Percentiles rank a stretch among this genome's conserved stretches.
These are phyloP conservation scores for Chaetops frenatus DNA, from an alignment of 2,113 vertebrate species.

Conservation along the genomic window DNA sequence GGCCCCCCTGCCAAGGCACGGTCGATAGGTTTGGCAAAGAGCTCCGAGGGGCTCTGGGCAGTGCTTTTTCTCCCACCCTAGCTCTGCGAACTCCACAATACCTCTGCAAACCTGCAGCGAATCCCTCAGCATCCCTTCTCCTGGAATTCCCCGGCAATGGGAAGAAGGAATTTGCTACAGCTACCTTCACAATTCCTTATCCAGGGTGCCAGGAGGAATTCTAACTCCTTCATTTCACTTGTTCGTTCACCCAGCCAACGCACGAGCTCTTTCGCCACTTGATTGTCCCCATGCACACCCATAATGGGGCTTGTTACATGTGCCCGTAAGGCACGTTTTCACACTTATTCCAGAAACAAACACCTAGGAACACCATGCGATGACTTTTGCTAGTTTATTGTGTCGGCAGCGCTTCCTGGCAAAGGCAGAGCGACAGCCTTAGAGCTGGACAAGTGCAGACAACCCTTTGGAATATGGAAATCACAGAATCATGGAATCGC, in stretches of 20 bases:
- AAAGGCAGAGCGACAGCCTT: background rate
- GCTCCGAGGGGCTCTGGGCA: background rate
- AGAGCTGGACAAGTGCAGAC: background rate
- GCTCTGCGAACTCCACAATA: background rate
- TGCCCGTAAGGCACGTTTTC: background rate
- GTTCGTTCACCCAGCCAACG: fast-evolving
- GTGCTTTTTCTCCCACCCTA: background rate
- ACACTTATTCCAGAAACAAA: background rate
- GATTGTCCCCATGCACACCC: background rate
- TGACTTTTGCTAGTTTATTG: background rate
- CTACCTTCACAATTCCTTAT: background rate
- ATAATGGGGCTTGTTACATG: fast-evolving
- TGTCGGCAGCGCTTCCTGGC: background rate
- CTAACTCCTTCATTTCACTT: background rate
- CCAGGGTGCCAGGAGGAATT: background rate
- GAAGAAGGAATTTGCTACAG: background rate
- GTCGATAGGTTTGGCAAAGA: background rate
- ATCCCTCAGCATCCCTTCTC: background rate
- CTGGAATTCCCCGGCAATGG: background rate
- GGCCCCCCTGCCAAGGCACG: too few relatives aligned
- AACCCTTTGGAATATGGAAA: background rate
- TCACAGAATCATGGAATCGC: background rate
- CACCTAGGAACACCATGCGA: fast-evolving
- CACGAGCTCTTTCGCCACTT: background rate
- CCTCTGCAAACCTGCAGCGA: background rate